Base-by-base conservation (phyloP, 2,888 invertebrate genomes). In the Eristalis arbustorum region DNA sequence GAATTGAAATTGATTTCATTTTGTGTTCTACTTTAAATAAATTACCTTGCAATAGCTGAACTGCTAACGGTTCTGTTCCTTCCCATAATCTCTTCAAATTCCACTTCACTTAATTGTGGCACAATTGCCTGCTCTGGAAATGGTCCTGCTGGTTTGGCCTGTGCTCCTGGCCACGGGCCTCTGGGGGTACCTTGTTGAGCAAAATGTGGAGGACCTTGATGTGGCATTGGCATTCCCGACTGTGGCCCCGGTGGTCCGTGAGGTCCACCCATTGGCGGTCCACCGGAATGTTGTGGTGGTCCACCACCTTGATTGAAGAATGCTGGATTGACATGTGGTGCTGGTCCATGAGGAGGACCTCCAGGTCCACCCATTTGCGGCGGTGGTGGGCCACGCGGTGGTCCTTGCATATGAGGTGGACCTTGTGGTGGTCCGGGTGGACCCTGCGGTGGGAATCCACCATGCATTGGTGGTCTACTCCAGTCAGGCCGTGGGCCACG, bases 41-140 rank as follows among this genome's bases (percentile, higher is more conserved):
- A 84, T 63, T 80, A 92, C 92, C 93, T 91, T 14, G 98, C 97
- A 89, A 99, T 99, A 22, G 99, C 99, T 72, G 98, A 98, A 89
- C 98, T 98, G 49, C 98, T 98, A 0, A 99, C 99, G 10, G 99
- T 99, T 89, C 99, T 95, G 93, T 99, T 99, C 88, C 99, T 95
- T 78, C 97, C 96, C 97, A 99, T 98, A 76, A 98, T 98, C 92
- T 99, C 99, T 93, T 99, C 99, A 93, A 99, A 99, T 94, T 99
- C 99, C 49, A 96, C 97, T 93, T 99, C 99, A 88, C 96, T 95
- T 89, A 98, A 94, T 85, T 95, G 95, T 0, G 96, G 95, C 84
- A 94, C 93, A 73, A 95, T 94, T 62, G 90, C 89, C 57, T 92
- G 92, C 64, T 92, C 93, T 2, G 92, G 91, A 88, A 92, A 93